phyloP scores from a whole-genome alignment of 2,113 vertebrate genomes.

The Nipponia nippon region DNA sequence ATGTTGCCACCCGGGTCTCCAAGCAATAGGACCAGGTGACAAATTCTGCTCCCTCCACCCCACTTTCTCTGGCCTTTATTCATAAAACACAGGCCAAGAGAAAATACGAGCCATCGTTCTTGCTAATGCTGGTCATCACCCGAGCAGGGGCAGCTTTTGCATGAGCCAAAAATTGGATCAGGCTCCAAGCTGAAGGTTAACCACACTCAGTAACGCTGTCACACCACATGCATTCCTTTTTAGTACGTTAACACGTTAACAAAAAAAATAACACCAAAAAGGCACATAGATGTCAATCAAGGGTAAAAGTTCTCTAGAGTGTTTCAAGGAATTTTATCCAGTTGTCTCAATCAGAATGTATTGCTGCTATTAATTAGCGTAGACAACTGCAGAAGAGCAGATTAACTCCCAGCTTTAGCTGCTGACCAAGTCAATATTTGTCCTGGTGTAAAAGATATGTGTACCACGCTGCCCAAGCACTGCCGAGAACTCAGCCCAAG shows the following conservation, averaged over 20 bases:
- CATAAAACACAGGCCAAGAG: neutral
- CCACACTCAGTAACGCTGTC: neutral
- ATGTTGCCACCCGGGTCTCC: too few relatives aligned
- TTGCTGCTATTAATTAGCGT: accelerated
- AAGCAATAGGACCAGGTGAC: too few relatives aligned
- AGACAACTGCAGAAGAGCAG: too few relatives aligned
- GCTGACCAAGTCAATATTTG: accelerated
- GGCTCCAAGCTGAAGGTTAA: neutral
- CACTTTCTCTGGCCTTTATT: too few relatives aligned
- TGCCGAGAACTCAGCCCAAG: neutral
- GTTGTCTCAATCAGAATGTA: accelerated
- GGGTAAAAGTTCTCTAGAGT: too few relatives aligned
- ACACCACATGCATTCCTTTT: accelerated
- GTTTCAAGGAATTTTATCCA: neutral
- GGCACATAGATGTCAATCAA: too few relatives aligned
- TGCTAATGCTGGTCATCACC: too few relatives aligned
- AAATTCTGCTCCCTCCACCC: accelerated
- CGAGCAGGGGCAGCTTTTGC: neutral
- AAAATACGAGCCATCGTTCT: accelerated
- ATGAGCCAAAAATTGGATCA: neutral
- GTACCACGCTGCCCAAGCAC: accelerated
- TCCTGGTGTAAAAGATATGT: accelerated
- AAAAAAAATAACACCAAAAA: neutral
- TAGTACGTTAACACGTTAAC: too few relatives aligned
- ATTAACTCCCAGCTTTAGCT: neutral